A percentile compares a stretch with the other conserved stretches of the same genome.
Conservation (phyloP, 2,888 invertebrate genomes). For the Scaptomyza caliginosa region DNA sequence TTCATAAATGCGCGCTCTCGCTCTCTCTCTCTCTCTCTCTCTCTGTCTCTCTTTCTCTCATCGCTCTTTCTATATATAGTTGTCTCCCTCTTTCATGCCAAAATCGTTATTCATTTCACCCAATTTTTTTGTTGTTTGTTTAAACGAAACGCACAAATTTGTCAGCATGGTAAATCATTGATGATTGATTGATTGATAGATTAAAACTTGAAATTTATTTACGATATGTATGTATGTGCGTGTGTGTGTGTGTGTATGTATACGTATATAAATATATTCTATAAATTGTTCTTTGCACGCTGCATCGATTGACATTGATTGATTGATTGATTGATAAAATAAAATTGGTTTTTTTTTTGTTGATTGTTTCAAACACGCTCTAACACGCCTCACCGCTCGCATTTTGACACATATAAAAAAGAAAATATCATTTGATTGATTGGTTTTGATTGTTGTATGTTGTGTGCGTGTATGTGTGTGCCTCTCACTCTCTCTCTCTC, state of each 20-base stretch:
- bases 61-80: constrained; percentile 18
- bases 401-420: constrained; percentile 18
- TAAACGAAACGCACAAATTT: constrained; percentile 54
- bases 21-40: constrained; percentile 21
- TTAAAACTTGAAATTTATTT: constrained; percentile 15
- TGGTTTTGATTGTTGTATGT: constrained; percentile 52
- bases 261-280: constrained; percentile 11
- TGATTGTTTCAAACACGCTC: constrained; percentile 49
- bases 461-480: constrained; percentile 35
- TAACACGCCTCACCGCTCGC: constrained; percentile 46
- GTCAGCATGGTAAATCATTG: constrained; percentile 75
- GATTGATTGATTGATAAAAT: constrained; percentile 47
- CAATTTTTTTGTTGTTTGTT: constrained; percentile 1
- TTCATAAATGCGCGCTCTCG: constrained; percentile 13
- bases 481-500: constrained; percentile 26
- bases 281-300: constrained; percentile 40
- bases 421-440: constrained; percentile 54
- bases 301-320: constrained; percentile 51
- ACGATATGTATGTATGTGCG: neutral
- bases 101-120: constrained; percentile 33
- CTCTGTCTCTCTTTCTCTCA: constrained; percentile 5
- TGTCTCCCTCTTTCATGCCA: constrained; percentile 11
- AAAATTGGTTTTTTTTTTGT: constrained; percentile 34
- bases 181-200: constrained; percentile 44
- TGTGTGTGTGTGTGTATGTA: constrained; percentile 15